Base-by-base conservation (phyloP, 2,797 vertebrate species). In the Platalea minor region DNA sequence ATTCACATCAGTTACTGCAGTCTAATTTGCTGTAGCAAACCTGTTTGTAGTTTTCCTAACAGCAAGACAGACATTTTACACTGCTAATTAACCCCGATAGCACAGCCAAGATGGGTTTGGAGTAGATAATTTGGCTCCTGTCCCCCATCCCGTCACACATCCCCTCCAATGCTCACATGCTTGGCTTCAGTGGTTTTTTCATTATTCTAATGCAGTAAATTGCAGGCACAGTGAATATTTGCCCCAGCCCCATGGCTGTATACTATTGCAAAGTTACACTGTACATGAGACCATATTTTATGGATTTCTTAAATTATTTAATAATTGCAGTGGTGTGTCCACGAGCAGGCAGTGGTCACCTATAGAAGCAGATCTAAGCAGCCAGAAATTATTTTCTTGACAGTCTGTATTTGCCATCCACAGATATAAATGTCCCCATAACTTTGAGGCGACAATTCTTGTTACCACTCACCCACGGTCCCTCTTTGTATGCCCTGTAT, bases 391-490 rank as follows among this genome's bases (percentile, higher is more conserved):
- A 15, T 50, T 72, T 80, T n/a, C 68, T 72, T 31, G 6, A 6
- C 14, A 43, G 18, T 10, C 6, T 9, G 10, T 43, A 7, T 74
- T 74, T 80, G 51, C 60, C 20, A 59, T 18, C 26, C 43, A 61
- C 17, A 65, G 28, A 78, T 7, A 43, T 31, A 81, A 75, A 37
- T 1, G 2, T 54, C 26, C 33, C 35, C 35, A 6, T 37, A 61
- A 63, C 10, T 88, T 28, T 28, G 31, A 70, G 31, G 18, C 37
- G 17, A 37, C 15, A 24, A 14, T 74, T 80, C 54, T 84, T 53
- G 8, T 51, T 73, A 45, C 20, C 33, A 9, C 13, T 77, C 39
- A 41, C 37, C 7, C 53, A 57, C 0, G 0, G 45, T 10, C 57
- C 4, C 24, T 31, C 53, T 65, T 73, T 45, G 21, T 6, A 28